Conservation (phyloP, 2,888 invertebrate species). For the Acleris literana region DNA sequence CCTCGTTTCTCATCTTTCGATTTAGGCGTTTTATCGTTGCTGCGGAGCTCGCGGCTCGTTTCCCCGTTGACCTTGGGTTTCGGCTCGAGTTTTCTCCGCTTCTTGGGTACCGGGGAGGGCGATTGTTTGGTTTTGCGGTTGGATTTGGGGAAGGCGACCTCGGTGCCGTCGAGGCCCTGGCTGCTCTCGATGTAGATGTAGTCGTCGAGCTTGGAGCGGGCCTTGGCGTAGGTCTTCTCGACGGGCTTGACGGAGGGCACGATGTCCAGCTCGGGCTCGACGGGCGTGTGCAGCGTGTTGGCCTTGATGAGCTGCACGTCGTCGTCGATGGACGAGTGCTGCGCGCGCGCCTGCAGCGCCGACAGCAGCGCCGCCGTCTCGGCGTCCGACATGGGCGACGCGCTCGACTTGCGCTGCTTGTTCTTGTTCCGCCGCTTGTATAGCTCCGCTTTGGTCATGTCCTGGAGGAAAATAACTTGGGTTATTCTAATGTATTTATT, state of each 20-base stretch:
- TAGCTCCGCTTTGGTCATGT: slow-evolving; percentile 78
- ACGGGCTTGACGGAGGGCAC: slow-evolving; percentile 71
- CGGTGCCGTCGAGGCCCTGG: slow-evolving; percentile 66
- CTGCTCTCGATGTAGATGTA: slow-evolving; percentile 75
- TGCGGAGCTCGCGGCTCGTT: slow-evolving; percentile 50
- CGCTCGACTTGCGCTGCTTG: slow-evolving; percentile 63
- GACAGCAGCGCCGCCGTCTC: slow-evolving; percentile 50
- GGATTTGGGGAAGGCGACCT: slow-evolving; percentile 66
- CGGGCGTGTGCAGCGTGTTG: slow-evolving; percentile 65
- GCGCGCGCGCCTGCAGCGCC: slow-evolving; percentile 65
- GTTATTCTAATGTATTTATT: too few species aligned
- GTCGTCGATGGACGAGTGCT: slow-evolving; percentile 72
- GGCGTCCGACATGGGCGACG: slow-evolving; percentile 51
- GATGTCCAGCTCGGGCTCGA: slow-evolving; percentile 62
- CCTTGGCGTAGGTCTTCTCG: slow-evolving; percentile 72
- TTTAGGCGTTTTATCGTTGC: slow-evolving; percentile 41
- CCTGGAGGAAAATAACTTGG: slow-evolving; percentile 50
- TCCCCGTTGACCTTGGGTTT: slow-evolving; percentile 49
- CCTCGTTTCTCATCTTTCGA: slow-evolving; percentile 51
- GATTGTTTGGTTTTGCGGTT: slow-evolving; percentile 56
- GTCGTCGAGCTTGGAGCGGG: slow-evolving; percentile 71
- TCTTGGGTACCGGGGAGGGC: slow-evolving; percentile 65
- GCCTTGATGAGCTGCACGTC: slow-evolving; percentile 74
- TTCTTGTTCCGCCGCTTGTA: slow-evolving; percentile 76
- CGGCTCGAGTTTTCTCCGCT: slow-evolving; percentile 70